Conservation (phyloP, 1,140 invertebrate genomes). For the Plectus sambesii region DNA sequence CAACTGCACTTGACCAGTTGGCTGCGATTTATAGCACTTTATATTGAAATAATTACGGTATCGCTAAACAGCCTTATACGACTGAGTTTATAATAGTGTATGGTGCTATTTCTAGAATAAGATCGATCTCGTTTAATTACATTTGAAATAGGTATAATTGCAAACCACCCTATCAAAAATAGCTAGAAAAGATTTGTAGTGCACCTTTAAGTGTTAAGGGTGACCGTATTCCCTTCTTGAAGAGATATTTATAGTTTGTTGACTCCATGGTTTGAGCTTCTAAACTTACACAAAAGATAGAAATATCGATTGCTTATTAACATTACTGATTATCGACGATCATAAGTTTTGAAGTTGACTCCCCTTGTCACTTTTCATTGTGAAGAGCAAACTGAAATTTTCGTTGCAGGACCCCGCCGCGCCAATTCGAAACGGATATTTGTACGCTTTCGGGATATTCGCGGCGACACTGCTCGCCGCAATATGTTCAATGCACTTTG, state of each 20-base stretch:
- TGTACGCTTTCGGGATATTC: constrained; percentile 35
- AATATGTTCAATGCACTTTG: constrained; percentile 73
- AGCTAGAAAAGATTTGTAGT: too few relatives aligned
- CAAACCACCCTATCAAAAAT: too few relatives aligned
- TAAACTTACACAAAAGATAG: constrained; percentile 7
- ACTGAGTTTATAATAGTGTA: constrained; percentile 48
- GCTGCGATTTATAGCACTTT: constrained; percentile 53
- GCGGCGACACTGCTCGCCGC: constrained; percentile 54
- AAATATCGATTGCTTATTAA: constrained; percentile 48
- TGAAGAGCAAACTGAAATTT: too few relatives aligned
- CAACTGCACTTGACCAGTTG: constrained; percentile 61
- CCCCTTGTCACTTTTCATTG: constrained; percentile 17
- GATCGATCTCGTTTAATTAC: too few relatives aligned
- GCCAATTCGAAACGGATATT: background rate
- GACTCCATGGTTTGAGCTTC: too few relatives aligned
- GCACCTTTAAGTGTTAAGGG: too few relatives aligned
- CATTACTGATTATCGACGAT: too few relatives aligned
- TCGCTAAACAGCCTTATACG: constrained; percentile 2
- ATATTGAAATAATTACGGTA: constrained; percentile 2
- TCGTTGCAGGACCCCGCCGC: too few relatives aligned
- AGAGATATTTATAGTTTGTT: too few relatives aligned
- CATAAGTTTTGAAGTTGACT: constrained; percentile 8
- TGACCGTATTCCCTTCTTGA: too few relatives aligned
- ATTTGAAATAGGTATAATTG: too few relatives aligned
- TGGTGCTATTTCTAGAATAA: too few relatives aligned